Evolutionary conservation across 1,140 invertebrate species (phyloP), one percentile per base, ranked within the genome.

Genomic region (Drosophila melanogaster): DNA sequence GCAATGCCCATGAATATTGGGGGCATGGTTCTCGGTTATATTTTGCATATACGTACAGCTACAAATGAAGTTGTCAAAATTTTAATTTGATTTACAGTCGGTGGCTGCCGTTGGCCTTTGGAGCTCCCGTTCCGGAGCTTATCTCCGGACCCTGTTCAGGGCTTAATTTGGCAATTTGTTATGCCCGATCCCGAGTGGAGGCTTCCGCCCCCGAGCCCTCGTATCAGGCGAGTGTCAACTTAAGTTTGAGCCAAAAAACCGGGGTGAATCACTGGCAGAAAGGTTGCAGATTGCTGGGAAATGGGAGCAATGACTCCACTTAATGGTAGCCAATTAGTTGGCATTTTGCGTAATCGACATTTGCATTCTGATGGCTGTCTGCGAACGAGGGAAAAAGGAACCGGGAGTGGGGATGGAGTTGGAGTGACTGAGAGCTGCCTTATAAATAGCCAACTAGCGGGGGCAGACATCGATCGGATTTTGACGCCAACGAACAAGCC

Each of bases 61-160:
- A 83, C 76, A 89, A 89, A 89, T 89, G 84, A 89, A 89, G 84
- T 89, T 90, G 85, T 89, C 84, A 89, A 51, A 89, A 84, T 90
- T 84, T 84, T 78, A 90, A 89, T 89, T 89, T 89, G 85, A 83
- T 89, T 89, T 89, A 89, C 86, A 70, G 51, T 51, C 53, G 53
- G 49, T n/a, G 24, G 47, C 50, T 46, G 62, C 40, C 12, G 51
- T 26, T 19, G 30, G 44, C n/a, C 17, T 46, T 26, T 6, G 37
- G 35, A 15, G 22, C 30, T 44, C 10, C 43, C 59, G 51, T 44
- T 55, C 61, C 50, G 46, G 44, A 50, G 72, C 81, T 81, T 81
- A 81, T 83, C 74, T 62, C 33, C 43, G 30, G 38, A n/a, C 43
- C 19, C 65, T 53, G 55, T 69, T 83, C 60, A 56, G 66, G 49